phyloP scores from a whole-genome alignment of 1,140 invertebrate genomes.

The Pseudomyrmex pallidus region DNA sequence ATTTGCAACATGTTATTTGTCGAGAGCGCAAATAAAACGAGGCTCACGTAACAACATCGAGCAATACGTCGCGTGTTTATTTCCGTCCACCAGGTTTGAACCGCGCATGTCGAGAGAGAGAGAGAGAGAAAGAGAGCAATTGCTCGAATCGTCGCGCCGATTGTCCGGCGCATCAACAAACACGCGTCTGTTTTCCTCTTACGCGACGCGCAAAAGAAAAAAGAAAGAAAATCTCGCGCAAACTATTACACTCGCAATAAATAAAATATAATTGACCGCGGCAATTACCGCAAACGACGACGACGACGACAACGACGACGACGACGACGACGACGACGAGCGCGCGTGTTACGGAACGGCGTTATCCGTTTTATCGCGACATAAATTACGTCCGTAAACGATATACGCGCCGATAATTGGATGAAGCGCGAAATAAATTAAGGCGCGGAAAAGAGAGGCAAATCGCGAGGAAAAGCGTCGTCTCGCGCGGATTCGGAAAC shows the following conservation, averaged over 20 bases:
- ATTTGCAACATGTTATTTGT: neutral
- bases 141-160: slow-evolving; percentile 29
- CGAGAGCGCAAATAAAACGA: neutral
- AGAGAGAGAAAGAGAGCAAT: slow-evolving; percentile 1
- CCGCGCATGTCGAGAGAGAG: slow-evolving; percentile 13
- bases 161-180: slow-evolving; percentile 13
- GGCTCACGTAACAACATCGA: neutral
- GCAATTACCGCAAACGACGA: neutral
- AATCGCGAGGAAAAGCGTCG: neutral
- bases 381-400: slow-evolving; percentile 43
- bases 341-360: slow-evolving; percentile 8
- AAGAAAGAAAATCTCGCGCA: neutral
- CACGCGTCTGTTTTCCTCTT: neutral
- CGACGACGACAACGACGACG: too few species aligned
- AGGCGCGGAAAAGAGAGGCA: slow-evolving; percentile 4
- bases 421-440: slow-evolving; percentile 36
- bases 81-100: neutral
- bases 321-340: neutral
- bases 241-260: slow-evolving; percentile 30
- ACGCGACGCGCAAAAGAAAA: slow-evolving; percentile 11
- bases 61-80: neutral
- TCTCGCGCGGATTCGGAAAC: slow-evolving; percentile 16
- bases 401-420: slow-evolving; percentile 38
- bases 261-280: slow-evolving; percentile 23
- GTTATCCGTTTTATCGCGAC: slow-evolving; percentile 40